phyloP scores from a whole-genome alignment of 2,113 vertebrate species.

The Ceuthmochares aereus region DNA sequence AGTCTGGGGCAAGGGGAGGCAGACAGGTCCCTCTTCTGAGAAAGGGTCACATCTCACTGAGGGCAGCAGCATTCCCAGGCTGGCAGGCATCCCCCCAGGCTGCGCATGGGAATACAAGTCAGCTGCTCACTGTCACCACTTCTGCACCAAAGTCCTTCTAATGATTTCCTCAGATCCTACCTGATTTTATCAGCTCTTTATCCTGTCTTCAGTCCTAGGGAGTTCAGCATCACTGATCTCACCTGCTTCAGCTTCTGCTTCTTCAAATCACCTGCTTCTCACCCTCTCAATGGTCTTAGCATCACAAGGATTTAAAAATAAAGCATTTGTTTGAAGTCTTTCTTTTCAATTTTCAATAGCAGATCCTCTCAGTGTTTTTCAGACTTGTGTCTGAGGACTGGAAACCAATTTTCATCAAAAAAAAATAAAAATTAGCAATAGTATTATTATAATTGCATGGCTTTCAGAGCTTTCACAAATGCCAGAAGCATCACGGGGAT shows the following conservation, averaged over 20 bases:
- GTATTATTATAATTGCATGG: background rate
- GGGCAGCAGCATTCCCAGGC: background rate
- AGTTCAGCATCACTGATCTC: background rate
- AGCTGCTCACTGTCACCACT: background rate
- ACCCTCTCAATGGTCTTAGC: background rate
- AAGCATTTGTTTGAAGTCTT: background rate
- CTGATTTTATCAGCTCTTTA: background rate
- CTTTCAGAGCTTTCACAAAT: background rate
- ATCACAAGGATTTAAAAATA: conserved; percentile 15
- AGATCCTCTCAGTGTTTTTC: background rate
- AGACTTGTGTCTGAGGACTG: background rate
- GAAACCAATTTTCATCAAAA: background rate
- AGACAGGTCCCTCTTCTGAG: background rate
- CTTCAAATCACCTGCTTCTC: background rate
- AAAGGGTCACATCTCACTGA: background rate
- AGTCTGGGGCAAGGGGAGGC: background rate
- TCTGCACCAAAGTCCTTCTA: background rate
- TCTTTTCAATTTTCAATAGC: background rate
- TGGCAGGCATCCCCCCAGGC: background rate
- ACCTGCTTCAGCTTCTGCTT: background rate
- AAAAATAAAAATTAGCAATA: background rate
- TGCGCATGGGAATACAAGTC: background rate
- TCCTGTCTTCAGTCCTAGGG: background rate
- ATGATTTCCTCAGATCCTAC: background rate
- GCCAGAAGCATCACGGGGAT: background rate